Conservation (phyloP, 2,113 vertebrate species). For the Eudyptes chrysolophus region DNA sequence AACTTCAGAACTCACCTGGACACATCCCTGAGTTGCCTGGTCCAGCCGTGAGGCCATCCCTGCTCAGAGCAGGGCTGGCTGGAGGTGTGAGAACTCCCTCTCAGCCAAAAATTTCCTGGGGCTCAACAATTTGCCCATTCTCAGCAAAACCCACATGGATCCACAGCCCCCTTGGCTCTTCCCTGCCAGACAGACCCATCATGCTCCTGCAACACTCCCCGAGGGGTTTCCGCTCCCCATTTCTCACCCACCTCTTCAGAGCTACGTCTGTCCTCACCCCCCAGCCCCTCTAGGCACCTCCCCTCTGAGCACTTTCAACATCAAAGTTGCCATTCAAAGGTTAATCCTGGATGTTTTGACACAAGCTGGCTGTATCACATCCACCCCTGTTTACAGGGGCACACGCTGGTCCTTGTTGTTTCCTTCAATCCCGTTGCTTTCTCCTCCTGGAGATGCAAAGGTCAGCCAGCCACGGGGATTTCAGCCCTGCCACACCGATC, state of each 20-base stretch:
- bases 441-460: background rate
- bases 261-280: background rate
- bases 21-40: background rate
- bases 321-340: background rate
- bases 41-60: background rate
- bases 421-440: background rate
- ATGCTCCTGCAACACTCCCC: background rate
- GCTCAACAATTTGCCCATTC: background rate
- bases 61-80: background rate
- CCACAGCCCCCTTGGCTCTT: background rate
- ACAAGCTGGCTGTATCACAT: background rate
- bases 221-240: accelerated
- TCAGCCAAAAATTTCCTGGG: background rate
- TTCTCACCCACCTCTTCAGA: background rate
- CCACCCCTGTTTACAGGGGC: background rate
- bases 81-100: background rate
- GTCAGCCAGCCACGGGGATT: accelerated
- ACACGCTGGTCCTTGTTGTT: background rate
- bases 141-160: background rate
- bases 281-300: background rate
- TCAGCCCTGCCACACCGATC: background rate
- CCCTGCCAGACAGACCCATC: background rate
- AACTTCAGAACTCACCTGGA: background rate
- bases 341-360: background rate
- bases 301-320: background rate